Percentiles rank a stretch among this genome's conserved stretches.
Evolutionary conservation across 1,140 invertebrate species (phyloP).

Genomic region (Diabrotica undecimpunctata): DNA sequence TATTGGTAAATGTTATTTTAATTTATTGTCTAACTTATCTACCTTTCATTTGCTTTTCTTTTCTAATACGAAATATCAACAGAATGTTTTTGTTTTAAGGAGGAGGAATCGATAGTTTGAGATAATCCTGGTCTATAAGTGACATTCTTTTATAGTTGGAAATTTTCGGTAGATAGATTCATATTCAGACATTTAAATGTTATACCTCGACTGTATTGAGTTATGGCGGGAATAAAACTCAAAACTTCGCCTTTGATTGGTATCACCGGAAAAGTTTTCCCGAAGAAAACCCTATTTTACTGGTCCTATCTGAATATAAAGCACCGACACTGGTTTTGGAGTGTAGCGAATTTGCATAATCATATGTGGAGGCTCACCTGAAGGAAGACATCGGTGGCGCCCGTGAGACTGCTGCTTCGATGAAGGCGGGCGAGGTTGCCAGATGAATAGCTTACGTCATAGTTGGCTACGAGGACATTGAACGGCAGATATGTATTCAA

Average conservation of each 20-base stretch:
- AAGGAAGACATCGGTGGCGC: conserved; percentile 1
- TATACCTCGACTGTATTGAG: conserved; percentile 10
- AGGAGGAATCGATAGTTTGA: no score
- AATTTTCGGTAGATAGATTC: conserved; percentile 10
- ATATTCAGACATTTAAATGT: conserved; percentile 10
- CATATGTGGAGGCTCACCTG: conserved; percentile 13
- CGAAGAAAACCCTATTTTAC: neutral
- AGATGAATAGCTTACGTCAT: neutral
- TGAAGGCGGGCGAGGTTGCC: neutral
- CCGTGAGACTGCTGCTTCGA: conserved; percentile 4
- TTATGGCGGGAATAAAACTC: conserved; percentile 10
- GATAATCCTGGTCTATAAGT: no score
- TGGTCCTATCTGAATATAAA: conserved; percentile 15
- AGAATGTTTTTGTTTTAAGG: no score
- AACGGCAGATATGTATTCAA: neutral
- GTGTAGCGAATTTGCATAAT: conserved; percentile 6
- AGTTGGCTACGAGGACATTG: neutral
- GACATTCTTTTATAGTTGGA: conserved; percentile 5
- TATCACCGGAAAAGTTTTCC: conserved; percentile 7
- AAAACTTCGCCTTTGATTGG: conserved; percentile 14
- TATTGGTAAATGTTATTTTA: no score
- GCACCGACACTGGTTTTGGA: conserved; percentile 12
- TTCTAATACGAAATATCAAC: no score
- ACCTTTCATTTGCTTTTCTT: no score
- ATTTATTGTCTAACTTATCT: no score